Evolutionary conservation across 2,888 invertebrate genomes (phyloP), one percentile per base, ranked within the genome.

Genomic region (Drosophila algonquin): DNA sequence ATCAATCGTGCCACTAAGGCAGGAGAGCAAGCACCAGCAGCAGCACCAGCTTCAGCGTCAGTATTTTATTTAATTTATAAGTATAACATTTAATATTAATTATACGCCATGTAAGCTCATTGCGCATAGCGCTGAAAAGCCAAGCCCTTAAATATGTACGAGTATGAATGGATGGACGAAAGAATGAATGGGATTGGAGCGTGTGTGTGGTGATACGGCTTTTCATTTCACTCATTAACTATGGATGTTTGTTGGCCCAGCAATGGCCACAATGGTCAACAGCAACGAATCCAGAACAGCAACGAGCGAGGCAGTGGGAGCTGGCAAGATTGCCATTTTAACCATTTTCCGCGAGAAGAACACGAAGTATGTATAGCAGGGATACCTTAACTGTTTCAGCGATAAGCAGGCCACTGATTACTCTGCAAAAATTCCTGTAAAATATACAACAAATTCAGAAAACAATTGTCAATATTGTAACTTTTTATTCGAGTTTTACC

Each of bases 11-110:
- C 69, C 46, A 47, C 40, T 40, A 40, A 40, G n/a, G 40, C 40
- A 40, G 6, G 59, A 60, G 55, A 59, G 65, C 45, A 47, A 60
- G 56, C 67, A 32, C 59, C 64, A 60, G 56, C 59, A 46, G 65
- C 58, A 72, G 72, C 6, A 50, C 56, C 64, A 55, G 57, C 67
- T 52, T 48, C 65, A 60, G 56, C 60, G 46, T 69, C 58, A 65
- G 73, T 64, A 76, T 81, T 86, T 81, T 87, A 87, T 84, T 81
- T 87, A 87, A 84, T 87, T 84, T 84, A 84, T 84, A 87, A 87
- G 85, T 84, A 84, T 80, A 70, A 78, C 83, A 89, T 86, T 80
- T 87, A 85, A 89, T 87, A 85, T 85, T 85, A 85, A 85, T 87
- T 89, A 89, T 87, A 88, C 85, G 85, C 73, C 88, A 81, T 76